Evolutionary conservation across 2,797 vertebrate genomes (phyloP).

Genomic region (Parauchenoglanis ngamensis): DNA sequence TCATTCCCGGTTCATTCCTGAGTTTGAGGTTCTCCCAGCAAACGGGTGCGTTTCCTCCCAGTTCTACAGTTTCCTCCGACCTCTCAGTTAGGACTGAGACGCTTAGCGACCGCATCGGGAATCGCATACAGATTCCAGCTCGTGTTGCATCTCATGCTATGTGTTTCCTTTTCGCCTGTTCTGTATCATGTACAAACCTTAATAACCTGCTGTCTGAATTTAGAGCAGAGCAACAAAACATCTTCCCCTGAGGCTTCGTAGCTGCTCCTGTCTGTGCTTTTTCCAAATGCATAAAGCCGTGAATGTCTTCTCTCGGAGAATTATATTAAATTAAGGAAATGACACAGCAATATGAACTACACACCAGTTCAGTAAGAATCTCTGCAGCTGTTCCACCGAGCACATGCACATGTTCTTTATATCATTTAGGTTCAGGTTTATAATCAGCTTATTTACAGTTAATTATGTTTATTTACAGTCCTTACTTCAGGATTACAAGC

Average conservation of each 20-base stretch:
- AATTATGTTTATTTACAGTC: background rate
- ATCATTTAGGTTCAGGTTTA: background rate
- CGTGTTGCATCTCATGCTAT: background rate
- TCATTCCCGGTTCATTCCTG: background rate
- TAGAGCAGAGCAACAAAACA: background rate
- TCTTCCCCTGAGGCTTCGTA: background rate
- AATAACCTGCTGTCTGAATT: background rate
- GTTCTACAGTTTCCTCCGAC: background rate
- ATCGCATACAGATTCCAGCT: background rate
- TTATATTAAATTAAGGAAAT: background rate
- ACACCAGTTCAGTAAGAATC: background rate
- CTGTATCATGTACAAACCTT: background rate
- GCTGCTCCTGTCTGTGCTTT: background rate
- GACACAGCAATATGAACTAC: background rate
- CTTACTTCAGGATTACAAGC: too few species aligned
- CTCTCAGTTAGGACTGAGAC: background rate
- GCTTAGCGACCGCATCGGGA: background rate
- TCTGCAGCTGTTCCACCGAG: background rate
- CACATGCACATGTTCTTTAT: background rate
- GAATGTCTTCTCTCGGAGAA: background rate
- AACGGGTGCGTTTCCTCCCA: background rate
- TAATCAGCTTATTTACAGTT: background rate
- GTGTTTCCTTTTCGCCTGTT: background rate
- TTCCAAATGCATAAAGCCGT: background rate
- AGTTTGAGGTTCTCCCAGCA: background rate